Conservation (phyloP, 2,113 vertebrate species). For the Phaetusa simplex region DNA sequence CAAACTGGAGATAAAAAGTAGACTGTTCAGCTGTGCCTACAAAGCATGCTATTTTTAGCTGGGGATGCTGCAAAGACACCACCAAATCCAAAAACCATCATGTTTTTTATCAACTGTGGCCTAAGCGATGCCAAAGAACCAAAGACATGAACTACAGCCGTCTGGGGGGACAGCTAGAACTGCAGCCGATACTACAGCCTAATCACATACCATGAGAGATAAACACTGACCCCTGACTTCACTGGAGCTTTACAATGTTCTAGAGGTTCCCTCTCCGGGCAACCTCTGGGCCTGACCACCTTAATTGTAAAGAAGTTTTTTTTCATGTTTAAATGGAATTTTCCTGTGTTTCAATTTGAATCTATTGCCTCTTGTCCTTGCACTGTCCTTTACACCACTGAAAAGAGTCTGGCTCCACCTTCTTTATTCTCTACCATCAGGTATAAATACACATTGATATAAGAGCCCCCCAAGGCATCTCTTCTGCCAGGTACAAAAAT, state of each 20-base stretch:
- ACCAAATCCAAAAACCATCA: not conserved
- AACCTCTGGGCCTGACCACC: not conserved
- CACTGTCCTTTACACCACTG: not conserved
- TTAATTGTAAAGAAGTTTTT: not conserved
- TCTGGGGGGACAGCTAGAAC: not conserved
- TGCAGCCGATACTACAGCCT: not conserved
- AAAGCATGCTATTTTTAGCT: not conserved
- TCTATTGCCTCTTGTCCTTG: not conserved
- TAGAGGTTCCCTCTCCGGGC: not conserved
- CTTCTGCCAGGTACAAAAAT: not conserved
- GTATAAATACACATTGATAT: not conserved
- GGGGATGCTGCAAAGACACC: not conserved
- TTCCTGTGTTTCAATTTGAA: not conserved
- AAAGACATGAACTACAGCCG: not conserved
- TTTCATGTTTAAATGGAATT: not conserved
- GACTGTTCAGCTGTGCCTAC: not conserved
- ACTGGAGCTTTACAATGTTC: not conserved
- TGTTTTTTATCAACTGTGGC: not conserved
- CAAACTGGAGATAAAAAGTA: not conserved
- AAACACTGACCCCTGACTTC: not conserved
- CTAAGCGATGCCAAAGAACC: not conserved
- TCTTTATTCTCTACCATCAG: not conserved
- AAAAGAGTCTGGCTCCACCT: not conserved
- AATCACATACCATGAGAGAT: not conserved
- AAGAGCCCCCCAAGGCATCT: not conserved